Evolutionary conservation across 2,888 invertebrate species (phyloP), one percentile per base, ranked within the genome.

Genomic region (Lordiphosa fenestrarum): DNA sequence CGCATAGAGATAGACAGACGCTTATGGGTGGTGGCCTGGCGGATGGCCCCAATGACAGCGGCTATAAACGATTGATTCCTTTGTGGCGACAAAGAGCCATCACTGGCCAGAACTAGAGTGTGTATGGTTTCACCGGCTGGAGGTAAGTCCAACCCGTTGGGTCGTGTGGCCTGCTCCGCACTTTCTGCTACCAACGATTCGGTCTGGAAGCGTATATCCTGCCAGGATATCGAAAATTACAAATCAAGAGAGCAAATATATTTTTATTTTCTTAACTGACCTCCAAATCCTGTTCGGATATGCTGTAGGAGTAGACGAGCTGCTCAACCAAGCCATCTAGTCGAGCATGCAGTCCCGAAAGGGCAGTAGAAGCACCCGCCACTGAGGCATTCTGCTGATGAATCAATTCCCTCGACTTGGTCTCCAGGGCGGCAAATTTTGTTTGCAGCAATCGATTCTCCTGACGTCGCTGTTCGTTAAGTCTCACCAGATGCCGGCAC

Each of bases 181-280:
- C 85, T 94, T 93, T 87, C 93, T 93, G 86, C 93, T 87, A 93
- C 94, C 12, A 73, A 21, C 0, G 93, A 93, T 87, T 95, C 95
- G 78, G 95, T 95, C 85, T 95, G 94, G 88, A 93, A 95, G 73
- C 95, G 93, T 57, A 93, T 93, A 83, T 95, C 94, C 93, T 94
- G 65, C 4, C 7, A 21, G 6, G 3, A 33, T n/a, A 3, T 9
- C 30, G 9, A 9, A 10, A 10, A 30, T 9, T 3, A 6, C 21
- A 33, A 35, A 10, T 19, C 19, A 19, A 19, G 15, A 0, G 1
- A 2, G 1, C 2, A 9, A 6, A 7, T 2, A 10, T 0, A 2
- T 2, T 10, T 0, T 1, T 0, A 1, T 2, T 6, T 7, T 25
- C 2, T 1, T 1, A 1, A 4, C 72, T 53, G 86, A 93, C 95